Conservation (phyloP, 2,888 invertebrate species). For the Iphiclides podalirius region DNA sequence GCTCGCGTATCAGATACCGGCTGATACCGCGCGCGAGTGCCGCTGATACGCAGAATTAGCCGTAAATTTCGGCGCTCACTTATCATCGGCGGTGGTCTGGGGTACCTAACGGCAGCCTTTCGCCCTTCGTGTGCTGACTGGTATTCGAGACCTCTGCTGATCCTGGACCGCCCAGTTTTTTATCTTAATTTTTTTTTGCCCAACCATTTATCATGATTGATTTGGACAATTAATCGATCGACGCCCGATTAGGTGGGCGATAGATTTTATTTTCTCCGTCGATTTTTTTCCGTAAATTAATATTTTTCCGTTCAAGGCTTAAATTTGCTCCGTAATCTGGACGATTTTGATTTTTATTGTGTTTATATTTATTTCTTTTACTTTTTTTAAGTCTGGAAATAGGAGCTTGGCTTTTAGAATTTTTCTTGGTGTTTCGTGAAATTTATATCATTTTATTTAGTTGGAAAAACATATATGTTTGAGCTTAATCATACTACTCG, state of each 20-base stretch:
- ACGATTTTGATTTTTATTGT: too few relatives aligned
- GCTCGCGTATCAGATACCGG: constrained; percentile 57
- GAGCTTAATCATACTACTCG: too few relatives aligned
- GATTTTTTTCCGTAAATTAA: too few relatives aligned
- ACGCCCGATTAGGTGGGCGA: constrained; percentile 24
- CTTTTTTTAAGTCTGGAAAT: too few relatives aligned
- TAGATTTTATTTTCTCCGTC: constrained; percentile 8
- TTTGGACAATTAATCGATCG: constrained; percentile 60
- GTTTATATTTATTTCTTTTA: too few relatives aligned
- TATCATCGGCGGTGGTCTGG: constrained; percentile 78
- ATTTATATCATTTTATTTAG: too few relatives aligned
- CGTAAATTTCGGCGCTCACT: constrained; percentile 50
- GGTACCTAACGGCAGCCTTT: constrained; percentile 62
- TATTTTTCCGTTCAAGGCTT: too few relatives aligned
- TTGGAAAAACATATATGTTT: too few relatives aligned
- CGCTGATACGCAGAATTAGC: constrained; percentile 49
- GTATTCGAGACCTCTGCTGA: constrained; percentile 82
- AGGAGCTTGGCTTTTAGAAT: too few relatives aligned
- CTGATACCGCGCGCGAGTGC: constrained; percentile 45
- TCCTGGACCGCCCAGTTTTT: constrained; percentile 64
- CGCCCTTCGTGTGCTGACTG: constrained; percentile 58
- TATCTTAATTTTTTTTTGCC: constrained; percentile 65
- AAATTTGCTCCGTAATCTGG: too few relatives aligned
- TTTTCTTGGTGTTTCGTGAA: too few relatives aligned
- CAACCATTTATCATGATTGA: constrained; percentile 65